Evolutionary conservation across 1,140 invertebrate genomes (phyloP), one percentile per base, ranked within the genome.

Genomic region (Adelges cooleyi): DNA sequence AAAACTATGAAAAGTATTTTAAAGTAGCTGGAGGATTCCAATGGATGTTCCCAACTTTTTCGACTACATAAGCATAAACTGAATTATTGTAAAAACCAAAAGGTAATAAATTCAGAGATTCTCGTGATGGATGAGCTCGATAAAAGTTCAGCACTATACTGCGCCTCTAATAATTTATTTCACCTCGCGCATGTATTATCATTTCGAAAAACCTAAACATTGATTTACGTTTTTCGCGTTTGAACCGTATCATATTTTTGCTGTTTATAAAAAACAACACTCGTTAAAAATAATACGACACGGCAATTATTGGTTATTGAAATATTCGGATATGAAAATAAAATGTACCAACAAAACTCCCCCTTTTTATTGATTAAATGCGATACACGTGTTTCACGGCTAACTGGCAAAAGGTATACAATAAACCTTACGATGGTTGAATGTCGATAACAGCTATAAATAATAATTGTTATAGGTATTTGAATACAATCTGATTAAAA

Each of bases 21-120:
- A n/a, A n/a, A n/a, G n/a, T n/a, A 22, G 18, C 9, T 54, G 25
- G 52, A 54, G 38, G 33, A 54, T 54, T 40, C 20, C 52, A 40
- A 54, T 54, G 10, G 10, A 25, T 54, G 29, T 54, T 54, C 11
- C 3, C 22, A 40, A 54, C 52, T 54, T 54, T 54, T 54, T 2
- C 52, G 52, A 54, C 36, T 40, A 22, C 36, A 54, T 54, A 54
- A 54, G 52, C 52, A 54, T 54, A 54, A 54, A 54, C 38, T 38
- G 38, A n/a, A n/a, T n/a, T n/a, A n/a, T n/a, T n/a, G n/a, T n/a
- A n/a, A n/a, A n/a, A n/a, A n/a, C 38, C 42, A 54, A 54, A 54
- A 54, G 36, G 52, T 54, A 29, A 40, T 54, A 54, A 54, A 54
- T 54, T 22, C 36, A 40, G 36, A 54, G 20, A 22, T 54, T 23